Evolutionary conservation across 2,113 vertebrate genomes (phyloP), one percentile per base, ranked within the genome.

Genomic region (Lagenorhynchus albirostris): DNA sequence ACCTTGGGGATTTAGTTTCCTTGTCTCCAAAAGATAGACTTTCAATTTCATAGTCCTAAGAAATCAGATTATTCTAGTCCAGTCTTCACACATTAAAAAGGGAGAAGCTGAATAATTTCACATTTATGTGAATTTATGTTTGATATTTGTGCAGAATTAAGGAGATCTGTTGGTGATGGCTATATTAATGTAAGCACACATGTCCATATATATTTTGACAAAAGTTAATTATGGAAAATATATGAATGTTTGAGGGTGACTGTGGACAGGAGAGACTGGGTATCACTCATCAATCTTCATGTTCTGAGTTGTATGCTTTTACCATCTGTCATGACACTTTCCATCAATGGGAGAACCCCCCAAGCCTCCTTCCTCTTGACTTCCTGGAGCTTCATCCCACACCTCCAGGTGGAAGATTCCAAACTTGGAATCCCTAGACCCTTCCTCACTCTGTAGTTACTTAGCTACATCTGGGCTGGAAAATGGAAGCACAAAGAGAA

Each of bases 371-470:
- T 91, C 36, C 44, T 92, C 10, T 91, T 58, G 38, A 94, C 77
- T 95, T 87, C 50, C n/a, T 77, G 58, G 31, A 55, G 29, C 44
- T 41, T 91, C 31, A 63, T 76, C 33, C 74, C 71, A 91, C 25
- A 90, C 53, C 8, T 80, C 81, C 44, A 84, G 65, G 71, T 85
- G 23, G 36, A 73, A 10, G 33, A 76, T 70, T 93, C 81, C 70
- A 65, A 81, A 93, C 33, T 84, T 96, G 41, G 33, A 88, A 94
- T 85, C 29, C 12, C 8, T 18, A 53, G 50, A 53, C 26, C 80
- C 13, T 91, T 92, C 53, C 70, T 95, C 14, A 4, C 23, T 96
- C 62, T 92, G 26, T 94, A 82, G 38, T 95, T 89, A 85, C 33
- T 74, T 31, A 29, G 41, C 47, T 86, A 50, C 36, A 73, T 73